Conservation (phyloP, 2,113 vertebrate species). For the Dipodomys merriami region DNA sequence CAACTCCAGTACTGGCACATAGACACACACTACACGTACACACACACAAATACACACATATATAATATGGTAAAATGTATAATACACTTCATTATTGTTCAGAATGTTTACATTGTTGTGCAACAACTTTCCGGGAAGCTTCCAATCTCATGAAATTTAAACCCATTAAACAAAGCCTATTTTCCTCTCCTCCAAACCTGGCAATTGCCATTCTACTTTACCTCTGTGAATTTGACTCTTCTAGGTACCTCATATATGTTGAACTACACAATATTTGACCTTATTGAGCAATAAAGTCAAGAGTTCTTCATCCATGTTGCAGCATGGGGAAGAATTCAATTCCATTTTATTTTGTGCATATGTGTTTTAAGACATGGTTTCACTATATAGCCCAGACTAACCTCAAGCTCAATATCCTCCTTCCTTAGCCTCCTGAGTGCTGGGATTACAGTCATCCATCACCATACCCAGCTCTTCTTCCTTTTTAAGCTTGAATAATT, state of each 20-base stretch:
- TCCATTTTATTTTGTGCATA: background rate
- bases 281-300: background rate
- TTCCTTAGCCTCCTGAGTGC: too few species aligned
- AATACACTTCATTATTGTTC: background rate
- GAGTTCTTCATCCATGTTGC: background rate
- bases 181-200: background rate
- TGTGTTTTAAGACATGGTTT: background rate
- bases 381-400: too few species aligned
- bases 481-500: background rate
- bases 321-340: background rate
- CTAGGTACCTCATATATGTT: background rate
- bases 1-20: too few species aligned
- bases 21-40: too few species aligned
- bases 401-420: too few species aligned
- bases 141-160: background rate
- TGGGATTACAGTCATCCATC: too few species aligned
- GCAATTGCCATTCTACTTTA: background rate
- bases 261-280: background rate
- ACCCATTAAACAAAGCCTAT: background rate
- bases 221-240: conserved; percentile 12
- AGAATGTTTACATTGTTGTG: background rate
- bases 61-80: background rate
- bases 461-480: background rate
- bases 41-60: too few species aligned
- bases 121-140: background rate